A percentile compares a stretch with the other conserved stretches of the same genome.
Conservation (phyloP, 2,888 invertebrate genomes). For the Parnassius apollo region DNA sequence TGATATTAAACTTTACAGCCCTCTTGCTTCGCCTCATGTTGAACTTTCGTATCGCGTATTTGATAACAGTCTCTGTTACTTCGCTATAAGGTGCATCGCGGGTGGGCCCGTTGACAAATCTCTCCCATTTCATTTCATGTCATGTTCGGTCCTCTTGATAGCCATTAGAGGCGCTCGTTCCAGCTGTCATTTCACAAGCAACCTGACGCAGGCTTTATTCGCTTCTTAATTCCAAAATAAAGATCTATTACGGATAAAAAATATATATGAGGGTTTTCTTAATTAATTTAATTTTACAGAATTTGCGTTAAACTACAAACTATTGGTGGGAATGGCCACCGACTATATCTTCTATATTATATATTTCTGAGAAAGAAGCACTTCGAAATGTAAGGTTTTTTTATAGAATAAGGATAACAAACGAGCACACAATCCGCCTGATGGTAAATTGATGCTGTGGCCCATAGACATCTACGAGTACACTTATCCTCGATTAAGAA, state of each 20-base stretch:
- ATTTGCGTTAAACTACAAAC: too few relatives aligned
- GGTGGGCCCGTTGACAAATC: constrained; percentile 29
- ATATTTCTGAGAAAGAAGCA: too few relatives aligned
- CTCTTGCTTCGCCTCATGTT: constrained; percentile 31
- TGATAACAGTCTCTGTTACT: constrained; percentile 27
- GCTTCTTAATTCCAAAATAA: constrained; percentile 20
- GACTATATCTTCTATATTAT: too few relatives aligned
- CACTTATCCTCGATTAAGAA: too few relatives aligned
- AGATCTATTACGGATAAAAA: constrained; percentile 1
- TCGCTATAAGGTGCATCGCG: constrained; percentile 31
- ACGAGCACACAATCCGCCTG: too few relatives aligned
- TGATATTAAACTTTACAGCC: constrained; percentile 34
- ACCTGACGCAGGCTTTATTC: constrained; percentile 33
- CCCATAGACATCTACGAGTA: too few relatives aligned
- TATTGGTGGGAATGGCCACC: too few relatives aligned
- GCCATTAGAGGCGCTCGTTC: constrained; percentile 51
- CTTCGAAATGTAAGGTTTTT: too few relatives aligned
- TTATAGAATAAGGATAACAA: too few relatives aligned
- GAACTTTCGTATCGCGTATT: constrained; percentile 10
- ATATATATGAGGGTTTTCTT: not conserved
- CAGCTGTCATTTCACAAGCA: constrained; percentile 65
- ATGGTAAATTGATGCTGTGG: too few relatives aligned
- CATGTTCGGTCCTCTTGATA: constrained; percentile 41
- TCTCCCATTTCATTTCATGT: constrained; percentile 37
- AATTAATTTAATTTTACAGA: too few relatives aligned